Evolutionary conservation across 64 coral and sea anemone genomes (phyloP).

Genomic region (Trachythela sp.): DNA sequence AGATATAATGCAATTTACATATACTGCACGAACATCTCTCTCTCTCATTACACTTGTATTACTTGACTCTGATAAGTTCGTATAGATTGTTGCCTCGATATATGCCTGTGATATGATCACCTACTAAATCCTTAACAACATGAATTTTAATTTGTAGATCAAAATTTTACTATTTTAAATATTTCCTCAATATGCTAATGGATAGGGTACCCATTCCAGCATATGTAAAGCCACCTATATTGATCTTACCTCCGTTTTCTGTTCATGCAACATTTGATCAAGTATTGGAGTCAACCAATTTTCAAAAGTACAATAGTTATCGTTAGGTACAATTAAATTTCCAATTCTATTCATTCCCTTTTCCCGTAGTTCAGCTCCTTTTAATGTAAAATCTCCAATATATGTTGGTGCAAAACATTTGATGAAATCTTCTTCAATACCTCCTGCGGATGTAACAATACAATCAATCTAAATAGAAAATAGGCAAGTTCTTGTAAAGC

Average conservation of each 20-base stretch:
- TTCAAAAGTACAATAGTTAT: constrained; percentile 86
- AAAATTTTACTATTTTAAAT: too few relatives aligned
- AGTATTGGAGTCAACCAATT: constrained; percentile 77
- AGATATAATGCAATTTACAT: too few relatives aligned
- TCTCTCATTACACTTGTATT: too few relatives aligned
- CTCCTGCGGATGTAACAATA: constrained; percentile 82
- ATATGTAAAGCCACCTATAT: neutral
- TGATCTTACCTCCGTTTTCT: constrained; percentile 50
- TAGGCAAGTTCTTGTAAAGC: neutral
- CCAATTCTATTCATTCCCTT: constrained; percentile 91
- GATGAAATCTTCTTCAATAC: constrained; percentile 94
- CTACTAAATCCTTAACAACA: too few relatives aligned
- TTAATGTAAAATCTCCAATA: constrained; percentile 78
- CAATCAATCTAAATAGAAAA: constrained; percentile 66
- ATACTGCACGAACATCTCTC: too few relatives aligned
- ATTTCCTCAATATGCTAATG: neutral
- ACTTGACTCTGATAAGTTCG: too few relatives aligned
- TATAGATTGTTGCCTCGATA: too few relatives aligned
- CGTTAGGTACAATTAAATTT: constrained; percentile 85
- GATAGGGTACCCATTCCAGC: neutral
- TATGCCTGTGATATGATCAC: too few relatives aligned
- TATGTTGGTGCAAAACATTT: constrained; percentile 92
- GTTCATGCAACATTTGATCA: constrained; percentile 80
- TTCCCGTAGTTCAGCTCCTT: constrained; percentile 55
- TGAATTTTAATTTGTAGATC: too few relatives aligned